These are phyloP conservation scores for Chiloscyllium punctatum DNA, from an alignment of 2,797 vertebrate genomes.

Conservation along the genomic window DNA sequence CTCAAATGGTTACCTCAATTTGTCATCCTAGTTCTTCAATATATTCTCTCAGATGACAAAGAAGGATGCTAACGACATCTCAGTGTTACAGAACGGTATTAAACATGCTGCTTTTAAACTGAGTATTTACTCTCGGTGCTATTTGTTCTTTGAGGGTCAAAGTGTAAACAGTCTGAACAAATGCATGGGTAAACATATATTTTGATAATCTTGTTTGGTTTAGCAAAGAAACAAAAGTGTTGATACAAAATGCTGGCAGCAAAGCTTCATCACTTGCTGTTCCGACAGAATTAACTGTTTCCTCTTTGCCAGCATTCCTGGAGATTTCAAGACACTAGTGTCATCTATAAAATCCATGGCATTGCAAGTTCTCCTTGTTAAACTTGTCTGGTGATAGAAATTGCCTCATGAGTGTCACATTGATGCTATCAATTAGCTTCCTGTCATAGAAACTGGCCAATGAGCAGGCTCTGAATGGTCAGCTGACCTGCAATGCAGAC, in stretches of 20 bases:
- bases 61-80: background rate
- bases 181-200: background rate
- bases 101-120: background rate
- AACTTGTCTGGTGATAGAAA: background rate
- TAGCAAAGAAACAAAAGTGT: no score
- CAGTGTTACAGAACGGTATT: background rate
- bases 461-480: background rate
- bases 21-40: conserved; percentile 7
- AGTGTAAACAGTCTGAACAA: background rate
- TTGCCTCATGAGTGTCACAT: background rate
- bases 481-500: background rate
- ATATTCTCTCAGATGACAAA: background rate
- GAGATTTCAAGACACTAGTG: background rate
- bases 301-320: background rate
- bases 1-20: conserved; percentile 23
- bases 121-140: background rate
- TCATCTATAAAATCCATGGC: no score
- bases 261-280: background rate
- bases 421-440: background rate
- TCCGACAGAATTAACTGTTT: background rate
- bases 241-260: background rate
- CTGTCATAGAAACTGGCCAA: background rate
- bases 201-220: background rate
- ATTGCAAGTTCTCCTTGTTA: no score
- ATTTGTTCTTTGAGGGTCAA: background rate